Conservation (phyloP, 2,797 vertebrate species). For the Microctenopoma steveboyesi region DNA sequence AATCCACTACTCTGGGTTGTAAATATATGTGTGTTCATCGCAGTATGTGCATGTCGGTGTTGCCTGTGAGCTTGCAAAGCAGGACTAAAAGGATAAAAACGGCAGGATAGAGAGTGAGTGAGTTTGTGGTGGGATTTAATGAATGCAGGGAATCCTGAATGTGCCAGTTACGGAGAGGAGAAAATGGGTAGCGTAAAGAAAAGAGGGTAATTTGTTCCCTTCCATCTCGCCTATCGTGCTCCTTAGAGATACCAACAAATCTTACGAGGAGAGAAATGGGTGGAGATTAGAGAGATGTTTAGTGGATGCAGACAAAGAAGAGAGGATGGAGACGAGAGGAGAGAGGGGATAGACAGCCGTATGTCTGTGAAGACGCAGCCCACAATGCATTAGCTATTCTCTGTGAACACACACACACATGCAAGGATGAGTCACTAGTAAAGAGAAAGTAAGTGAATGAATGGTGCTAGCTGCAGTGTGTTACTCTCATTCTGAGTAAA, state of each 20-base stretch:
- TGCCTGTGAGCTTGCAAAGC: constrained; percentile 39
- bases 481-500: constrained; percentile 35
- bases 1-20: constrained; percentile 21
- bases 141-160: constrained; percentile 19
- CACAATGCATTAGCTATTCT: constrained; percentile 57
- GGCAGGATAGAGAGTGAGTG: constrained; percentile 17
- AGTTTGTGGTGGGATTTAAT: constrained; percentile 40
- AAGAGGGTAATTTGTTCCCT: constrained; percentile 18
- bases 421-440: constrained; percentile 58
- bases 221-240: constrained; percentile 13
- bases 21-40: constrained; percentile 37
- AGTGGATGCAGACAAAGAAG: constrained; percentile 48
- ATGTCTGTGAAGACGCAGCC: constrained; percentile 45
- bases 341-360: constrained; percentile 44
- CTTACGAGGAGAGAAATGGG: constrained; percentile 31
- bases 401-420: constrained; percentile 37
- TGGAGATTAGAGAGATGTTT: constrained; percentile 49
- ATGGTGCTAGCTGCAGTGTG: constrained; percentile 36
- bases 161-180: constrained; percentile 37
- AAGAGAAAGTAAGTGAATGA: constrained; percentile 62
- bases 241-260: constrained; percentile 18
- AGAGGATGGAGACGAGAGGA: constrained; percentile 37
- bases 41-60: constrained; percentile 15
- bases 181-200: constrained; percentile 36
- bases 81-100: constrained; percentile 36